Evolutionary conservation across 2,888 invertebrate genomes (phyloP).

Genomic region (Scaptomyza parva): DNA sequence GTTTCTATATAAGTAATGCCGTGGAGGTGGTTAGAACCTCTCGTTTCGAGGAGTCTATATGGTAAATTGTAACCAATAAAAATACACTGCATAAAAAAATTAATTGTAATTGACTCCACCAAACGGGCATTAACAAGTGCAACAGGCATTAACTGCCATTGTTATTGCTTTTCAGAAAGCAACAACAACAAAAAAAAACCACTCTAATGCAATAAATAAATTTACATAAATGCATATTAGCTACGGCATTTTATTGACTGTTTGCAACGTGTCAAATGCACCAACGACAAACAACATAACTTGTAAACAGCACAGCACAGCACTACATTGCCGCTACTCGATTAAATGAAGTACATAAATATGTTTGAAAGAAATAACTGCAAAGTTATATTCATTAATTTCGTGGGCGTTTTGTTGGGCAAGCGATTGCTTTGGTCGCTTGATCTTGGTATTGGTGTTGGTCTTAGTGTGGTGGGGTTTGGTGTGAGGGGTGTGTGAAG

Average conservation of each 20-base stretch:
- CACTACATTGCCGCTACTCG: too few relatives aligned
- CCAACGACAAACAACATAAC: slow-evolving; percentile 34
- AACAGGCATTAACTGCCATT: too few relatives aligned
- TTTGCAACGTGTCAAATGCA: slow-evolving; percentile 65
- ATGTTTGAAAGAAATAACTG: slow-evolving; percentile 16
- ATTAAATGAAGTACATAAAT: neutral
- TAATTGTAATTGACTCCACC: too few relatives aligned
- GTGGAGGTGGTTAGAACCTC: neutral
- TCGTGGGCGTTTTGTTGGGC: slow-evolving; percentile 58
- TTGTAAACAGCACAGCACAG: neutral
- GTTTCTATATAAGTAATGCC: slow-evolving; percentile 10
- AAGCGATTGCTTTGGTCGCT: too few relatives aligned
- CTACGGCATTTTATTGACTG: slow-evolving; percentile 63
- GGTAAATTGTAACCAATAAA: too few relatives aligned
- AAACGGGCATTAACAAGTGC: too few relatives aligned
- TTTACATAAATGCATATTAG: slow-evolving; percentile 59
- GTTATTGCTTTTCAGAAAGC: too few relatives aligned
- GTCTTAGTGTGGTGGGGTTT: too few relatives aligned
- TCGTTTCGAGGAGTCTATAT: neutral
- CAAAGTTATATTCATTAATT: slow-evolving; percentile 14
- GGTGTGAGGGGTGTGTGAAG: too few relatives aligned
- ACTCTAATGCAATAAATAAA: slow-evolving; percentile 11
- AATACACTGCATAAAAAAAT: too few relatives aligned
- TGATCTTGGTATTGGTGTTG: too few relatives aligned
- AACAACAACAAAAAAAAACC: neutral